These are phyloP conservation scores for Bergia sp. DNA, from an alignment of 92 coral and sea anemone genomes.

Conservation along the genomic window DNA sequence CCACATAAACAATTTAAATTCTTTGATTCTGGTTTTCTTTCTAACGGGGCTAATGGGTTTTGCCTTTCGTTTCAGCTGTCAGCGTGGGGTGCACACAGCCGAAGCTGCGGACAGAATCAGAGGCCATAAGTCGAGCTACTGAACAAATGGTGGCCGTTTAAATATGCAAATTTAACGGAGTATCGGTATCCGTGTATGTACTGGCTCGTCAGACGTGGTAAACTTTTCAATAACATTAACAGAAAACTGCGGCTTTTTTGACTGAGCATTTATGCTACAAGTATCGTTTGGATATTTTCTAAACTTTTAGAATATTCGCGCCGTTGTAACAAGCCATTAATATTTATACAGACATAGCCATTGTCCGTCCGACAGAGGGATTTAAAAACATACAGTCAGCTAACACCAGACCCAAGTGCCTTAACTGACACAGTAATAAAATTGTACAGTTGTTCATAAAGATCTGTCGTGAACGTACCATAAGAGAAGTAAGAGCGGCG, in stretches of 20 bases:
- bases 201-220: not conserved
- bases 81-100: constrained; percentile 88
- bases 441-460: not conserved
- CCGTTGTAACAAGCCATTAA: not conserved
- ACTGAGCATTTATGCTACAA: not conserved
- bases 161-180: not conserved
- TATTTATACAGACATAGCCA: no score
- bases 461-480: not conserved
- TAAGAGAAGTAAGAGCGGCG: not conserved
- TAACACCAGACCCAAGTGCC: not conserved
- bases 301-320: not conserved
- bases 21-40: not conserved
- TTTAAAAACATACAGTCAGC: no score
- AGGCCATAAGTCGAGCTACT: constrained; percentile 45
- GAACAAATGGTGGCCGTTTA: not conserved
- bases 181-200: not conserved
- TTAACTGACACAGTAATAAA: not conserved
- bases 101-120: constrained; percentile 82
- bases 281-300: no score
- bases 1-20: no score
- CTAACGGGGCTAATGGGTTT: not conserved
- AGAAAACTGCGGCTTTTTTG: no score
- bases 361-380: not conserved
- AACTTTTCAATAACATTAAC: no score
- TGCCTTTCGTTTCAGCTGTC: constrained; percentile 67